phyloP scores from a whole-genome alignment of 1,140 invertebrate species.

The Penaeus japonicus region DNA sequence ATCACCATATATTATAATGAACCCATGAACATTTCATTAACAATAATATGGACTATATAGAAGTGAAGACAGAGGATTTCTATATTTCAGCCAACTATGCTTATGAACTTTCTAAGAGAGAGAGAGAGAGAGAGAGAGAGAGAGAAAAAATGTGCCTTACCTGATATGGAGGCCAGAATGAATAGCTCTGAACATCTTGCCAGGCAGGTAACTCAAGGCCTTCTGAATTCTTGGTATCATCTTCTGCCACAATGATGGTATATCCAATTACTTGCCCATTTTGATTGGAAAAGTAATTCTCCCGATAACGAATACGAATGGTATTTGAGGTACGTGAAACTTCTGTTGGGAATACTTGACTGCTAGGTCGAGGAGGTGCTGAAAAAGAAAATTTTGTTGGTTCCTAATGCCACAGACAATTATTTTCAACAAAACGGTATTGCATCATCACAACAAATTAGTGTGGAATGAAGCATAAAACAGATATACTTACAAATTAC shows the following conservation, averaged over 20 bases:
- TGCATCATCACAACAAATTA: too few relatives aligned
- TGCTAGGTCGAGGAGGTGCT: conserved; percentile 78
- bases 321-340: conserved; percentile 82
- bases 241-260: conserved; percentile 91
- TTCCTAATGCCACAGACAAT: background rate
- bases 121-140: too few relatives aligned
- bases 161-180: conserved; percentile 78
- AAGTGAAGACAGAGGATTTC: too few relatives aligned
- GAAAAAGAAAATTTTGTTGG: conserved; percentile 47
- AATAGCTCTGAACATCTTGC: conserved; percentile 88
- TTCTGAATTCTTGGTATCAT: conserved; percentile 75
- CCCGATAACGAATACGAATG: conserved; percentile 86
- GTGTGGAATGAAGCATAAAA: too few relatives aligned
- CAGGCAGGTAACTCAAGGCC: conserved; percentile 86
- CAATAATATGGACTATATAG: too few relatives aligned
- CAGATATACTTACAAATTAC: too few relatives aligned
- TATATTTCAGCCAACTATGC: too few relatives aligned
- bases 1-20: too few relatives aligned
- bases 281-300: conserved; percentile 89
- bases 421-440: too few relatives aligned
- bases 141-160: background rate
- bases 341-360: conserved; percentile 80
- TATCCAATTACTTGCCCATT: conserved; percentile 88
- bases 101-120: too few relatives aligned
- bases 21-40: too few relatives aligned